phyloP scores from a whole-genome alignment of 2,888 invertebrate species.

The Drosophila anomalipes region DNA sequence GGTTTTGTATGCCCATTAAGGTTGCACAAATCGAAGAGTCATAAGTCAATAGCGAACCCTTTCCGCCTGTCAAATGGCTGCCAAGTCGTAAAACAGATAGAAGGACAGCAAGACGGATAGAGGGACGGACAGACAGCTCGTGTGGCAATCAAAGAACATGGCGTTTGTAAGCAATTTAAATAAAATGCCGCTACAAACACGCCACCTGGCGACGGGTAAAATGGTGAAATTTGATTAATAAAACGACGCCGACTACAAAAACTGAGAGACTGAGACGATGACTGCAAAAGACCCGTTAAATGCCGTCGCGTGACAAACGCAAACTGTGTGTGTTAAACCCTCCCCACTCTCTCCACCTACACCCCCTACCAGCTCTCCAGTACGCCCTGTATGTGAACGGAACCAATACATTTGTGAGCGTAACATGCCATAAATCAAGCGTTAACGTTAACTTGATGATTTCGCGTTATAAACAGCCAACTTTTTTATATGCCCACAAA shows the following conservation, averaged over 20 bases:
- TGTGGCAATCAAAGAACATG: constrained; percentile 53
- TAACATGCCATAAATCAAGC: constrained; percentile 76
- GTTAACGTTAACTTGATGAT: constrained; percentile 76
- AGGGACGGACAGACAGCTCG: constrained; percentile 1
- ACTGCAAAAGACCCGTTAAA: constrained; percentile 59
- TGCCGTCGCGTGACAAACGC: constrained; percentile 77
- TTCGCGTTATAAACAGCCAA: constrained; percentile 78
- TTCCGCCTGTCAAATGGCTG: constrained; percentile 68
- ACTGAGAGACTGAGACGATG: constrained; percentile 23
- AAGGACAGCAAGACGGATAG: neutral
- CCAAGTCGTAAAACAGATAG: constrained; percentile 9
- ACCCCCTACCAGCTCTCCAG: neutral
- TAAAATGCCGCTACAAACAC: constrained; percentile 60
- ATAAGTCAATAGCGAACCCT: constrained; percentile 72
- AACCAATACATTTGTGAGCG: constrained; percentile 75
- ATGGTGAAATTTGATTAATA: constrained; percentile 68
- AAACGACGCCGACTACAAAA: constrained; percentile 54
- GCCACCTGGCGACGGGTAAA: constrained; percentile 50
- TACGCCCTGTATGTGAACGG: constrained; percentile 60
- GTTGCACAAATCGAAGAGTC: constrained; percentile 44
- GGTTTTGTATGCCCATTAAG: constrained; percentile 1
- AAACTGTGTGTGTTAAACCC: constrained; percentile 59
- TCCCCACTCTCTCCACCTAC: neutral
- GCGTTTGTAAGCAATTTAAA: constrained; percentile 67
- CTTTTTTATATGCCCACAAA: constrained; percentile 57